phyloP scores from a whole-genome alignment of 1,140 invertebrate genomes.

The Drosophila pruinosa region DNA sequence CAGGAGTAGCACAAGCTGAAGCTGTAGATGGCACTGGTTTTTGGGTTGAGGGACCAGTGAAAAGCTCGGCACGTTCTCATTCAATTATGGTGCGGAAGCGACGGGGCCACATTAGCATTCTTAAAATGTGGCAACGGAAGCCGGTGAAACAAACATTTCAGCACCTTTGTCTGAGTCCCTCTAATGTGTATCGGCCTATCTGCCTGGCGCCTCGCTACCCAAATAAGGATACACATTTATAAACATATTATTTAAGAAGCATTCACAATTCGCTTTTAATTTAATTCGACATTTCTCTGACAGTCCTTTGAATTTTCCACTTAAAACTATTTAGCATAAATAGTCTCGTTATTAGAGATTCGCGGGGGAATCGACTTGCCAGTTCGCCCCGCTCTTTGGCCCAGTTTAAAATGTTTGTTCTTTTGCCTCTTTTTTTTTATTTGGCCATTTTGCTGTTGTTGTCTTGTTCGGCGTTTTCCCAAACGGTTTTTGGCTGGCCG shows the following conservation, averaged over 20 bases:
- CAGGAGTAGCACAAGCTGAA: slow-evolving; percentile 1
- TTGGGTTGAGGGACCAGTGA: slow-evolving; percentile 6
- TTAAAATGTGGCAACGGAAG: slow-evolving; percentile 59
- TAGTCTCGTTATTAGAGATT: slow-evolving; percentile 50
- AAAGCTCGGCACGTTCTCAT: slow-evolving; percentile 68
- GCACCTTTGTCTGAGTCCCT: slow-evolving; percentile 52
- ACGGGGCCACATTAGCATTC: slow-evolving; percentile 71
- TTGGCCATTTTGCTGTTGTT: background rate
- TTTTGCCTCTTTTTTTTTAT: background rate
- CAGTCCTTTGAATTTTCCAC: slow-evolving; percentile 33
- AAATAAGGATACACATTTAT: slow-evolving; percentile 23
- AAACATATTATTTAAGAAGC: slow-evolving; percentile 70
- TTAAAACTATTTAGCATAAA: slow-evolving; percentile 79
- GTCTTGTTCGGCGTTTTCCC: background rate
- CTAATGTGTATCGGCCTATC: slow-evolving; percentile 10
- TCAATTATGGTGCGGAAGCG: slow-evolving; percentile 69
- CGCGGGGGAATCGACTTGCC: slow-evolving; percentile 51
- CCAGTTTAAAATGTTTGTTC: slow-evolving; percentile 22
- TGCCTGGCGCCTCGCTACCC: background rate
- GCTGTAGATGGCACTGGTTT: background rate
- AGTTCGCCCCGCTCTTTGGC: slow-evolving; percentile 10
- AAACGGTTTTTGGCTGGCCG: slow-evolving; percentile 23
- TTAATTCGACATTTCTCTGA: slow-evolving; percentile 54
- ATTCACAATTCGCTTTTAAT: slow-evolving; percentile 76
- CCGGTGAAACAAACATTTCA: slow-evolving; percentile 63